These are phyloP conservation scores for Himalopsyche phryganea DNA, from an alignment of 1,140 invertebrate species.

Conservation along the genomic window DNA sequence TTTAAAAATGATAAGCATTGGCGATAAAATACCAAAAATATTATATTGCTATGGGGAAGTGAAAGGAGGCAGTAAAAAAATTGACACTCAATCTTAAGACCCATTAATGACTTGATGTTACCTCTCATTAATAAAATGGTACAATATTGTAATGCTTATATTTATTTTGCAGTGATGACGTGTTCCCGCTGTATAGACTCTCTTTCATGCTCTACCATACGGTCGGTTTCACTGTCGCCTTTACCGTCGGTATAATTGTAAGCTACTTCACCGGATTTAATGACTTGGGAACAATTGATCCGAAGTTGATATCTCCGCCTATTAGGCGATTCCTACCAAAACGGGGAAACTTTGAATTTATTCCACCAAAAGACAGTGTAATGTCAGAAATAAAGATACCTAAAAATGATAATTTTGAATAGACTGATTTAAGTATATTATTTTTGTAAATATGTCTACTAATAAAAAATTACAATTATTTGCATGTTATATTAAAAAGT, in stretches of 20 bases:
- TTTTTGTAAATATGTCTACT: neutral
- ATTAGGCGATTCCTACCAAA: constrained; percentile 25
- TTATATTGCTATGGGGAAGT: too few species aligned
- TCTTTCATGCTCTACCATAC: constrained; percentile 15
- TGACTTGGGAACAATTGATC: constrained; percentile 56
- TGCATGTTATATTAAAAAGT: too few species aligned
- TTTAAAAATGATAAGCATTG: too few species aligned
- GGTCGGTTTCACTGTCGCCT: constrained; percentile 57
- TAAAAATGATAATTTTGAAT: neutral
- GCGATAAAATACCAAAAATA: too few species aligned
- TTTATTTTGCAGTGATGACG: constrained; percentile 5
- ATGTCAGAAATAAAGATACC: neutral
- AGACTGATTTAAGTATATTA: neutral
- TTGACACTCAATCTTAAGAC: too few species aligned
- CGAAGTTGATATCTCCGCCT: constrained; percentile 57
- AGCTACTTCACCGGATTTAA: constrained; percentile 64
- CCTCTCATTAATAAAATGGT: too few species aligned
- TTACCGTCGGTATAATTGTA: constrained; percentile 63
- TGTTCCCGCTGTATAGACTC: constrained; percentile 22
- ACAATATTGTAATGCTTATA: too few species aligned
- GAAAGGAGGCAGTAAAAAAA: too few species aligned
- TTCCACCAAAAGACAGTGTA: neutral
- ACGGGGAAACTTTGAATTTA: neutral
- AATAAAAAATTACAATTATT: neutral
- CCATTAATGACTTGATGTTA: too few species aligned